Conservation (phyloP, 2,888 invertebrate genomes). For the Bruchidius siliquastri region DNA sequence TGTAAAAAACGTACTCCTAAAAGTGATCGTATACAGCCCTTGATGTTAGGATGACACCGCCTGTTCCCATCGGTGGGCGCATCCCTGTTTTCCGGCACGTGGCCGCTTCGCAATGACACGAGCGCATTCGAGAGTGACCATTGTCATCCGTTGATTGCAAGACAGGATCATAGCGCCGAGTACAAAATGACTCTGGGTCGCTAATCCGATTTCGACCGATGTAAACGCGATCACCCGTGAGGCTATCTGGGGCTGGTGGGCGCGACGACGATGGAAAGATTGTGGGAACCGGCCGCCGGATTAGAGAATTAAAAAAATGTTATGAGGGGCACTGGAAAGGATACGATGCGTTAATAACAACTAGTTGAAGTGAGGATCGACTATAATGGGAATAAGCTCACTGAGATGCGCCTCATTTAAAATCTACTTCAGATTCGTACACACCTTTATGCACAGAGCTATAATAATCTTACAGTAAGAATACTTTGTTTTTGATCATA, state of each 20-base stretch:
- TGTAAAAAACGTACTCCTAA: no score
- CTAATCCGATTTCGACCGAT: conserved; percentile 1
- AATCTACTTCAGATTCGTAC: no score
- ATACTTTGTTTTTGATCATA: no score
- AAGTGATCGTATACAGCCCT: no score
- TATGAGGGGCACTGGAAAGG: background rate
- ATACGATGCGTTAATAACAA: background rate
- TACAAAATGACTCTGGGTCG: conserved; percentile 25
- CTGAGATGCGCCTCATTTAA: no score
- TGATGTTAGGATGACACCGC: background rate
- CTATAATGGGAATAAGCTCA: no score
- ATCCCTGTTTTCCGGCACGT: conserved; percentile 23
- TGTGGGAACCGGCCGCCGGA: conserved; percentile 3
- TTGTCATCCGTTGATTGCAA: conserved; percentile 37
- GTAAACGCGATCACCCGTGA: conserved; percentile 1
- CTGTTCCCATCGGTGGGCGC: background rate
- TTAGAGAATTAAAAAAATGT: background rate
- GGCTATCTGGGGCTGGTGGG: background rate
- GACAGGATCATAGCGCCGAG: conserved; percentile 28
- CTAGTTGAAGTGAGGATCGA: background rate
- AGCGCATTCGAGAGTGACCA: conserved; percentile 29
- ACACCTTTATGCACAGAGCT: no score
- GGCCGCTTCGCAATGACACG: conserved; percentile 36
- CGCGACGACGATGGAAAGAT: background rate
- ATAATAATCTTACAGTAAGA: no score